Percentiles rank a stretch among this genome's conserved stretches.
These are phyloP conservation scores for Rissa tridactyla DNA, from an alignment of 2,113 vertebrate genomes.

Conservation along the genomic window DNA sequence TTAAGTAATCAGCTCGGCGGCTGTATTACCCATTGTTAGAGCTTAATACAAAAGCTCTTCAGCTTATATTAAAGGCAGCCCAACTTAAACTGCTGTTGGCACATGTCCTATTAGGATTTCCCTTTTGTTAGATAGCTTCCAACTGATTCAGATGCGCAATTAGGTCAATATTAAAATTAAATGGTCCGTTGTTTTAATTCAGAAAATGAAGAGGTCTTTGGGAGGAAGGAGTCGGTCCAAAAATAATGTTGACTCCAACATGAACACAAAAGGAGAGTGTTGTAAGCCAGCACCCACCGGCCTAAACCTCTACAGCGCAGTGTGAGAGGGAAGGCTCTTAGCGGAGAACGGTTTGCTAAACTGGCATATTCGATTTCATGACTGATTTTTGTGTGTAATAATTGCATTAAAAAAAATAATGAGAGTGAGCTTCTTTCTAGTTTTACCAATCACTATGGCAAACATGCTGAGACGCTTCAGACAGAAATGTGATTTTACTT, in stretches of 20 bases:
- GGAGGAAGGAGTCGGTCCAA: not conserved
- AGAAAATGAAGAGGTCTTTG: slow-evolving; percentile 16
- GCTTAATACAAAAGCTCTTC: slow-evolving; percentile 68
- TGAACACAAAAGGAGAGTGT: not conserved
- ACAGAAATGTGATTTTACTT: slow-evolving; percentile 54
- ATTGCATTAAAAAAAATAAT: slow-evolving; percentile 44
- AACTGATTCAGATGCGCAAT: slow-evolving; percentile 38
- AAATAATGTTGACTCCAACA: not conserved
- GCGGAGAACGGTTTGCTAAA: not conserved
- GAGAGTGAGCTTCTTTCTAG: not conserved
- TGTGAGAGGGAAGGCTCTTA: not conserved
- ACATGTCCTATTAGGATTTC: slow-evolving; percentile 45
- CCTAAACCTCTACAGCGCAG: not conserved
- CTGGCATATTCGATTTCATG: slow-evolving; percentile 55
- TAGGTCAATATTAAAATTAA: slow-evolving; percentile 68
- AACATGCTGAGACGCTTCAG: slow-evolving; percentile 13
- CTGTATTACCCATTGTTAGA: slow-evolving; percentile 54
- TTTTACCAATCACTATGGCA: slow-evolving; percentile 6
- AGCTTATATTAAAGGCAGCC: slow-evolving; percentile 50
- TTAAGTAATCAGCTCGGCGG: slow-evolving; percentile 60
- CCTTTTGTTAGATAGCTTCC: slow-evolving; percentile 51
- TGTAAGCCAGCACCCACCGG: not conserved
- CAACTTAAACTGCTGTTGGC: slow-evolving; percentile 59
- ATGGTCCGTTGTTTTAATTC: slow-evolving; percentile 49
- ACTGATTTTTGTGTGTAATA: slow-evolving; percentile 30